phyloP scores from a whole-genome alignment of 2,113 vertebrate species.

The Macroglossus sobrinus region DNA sequence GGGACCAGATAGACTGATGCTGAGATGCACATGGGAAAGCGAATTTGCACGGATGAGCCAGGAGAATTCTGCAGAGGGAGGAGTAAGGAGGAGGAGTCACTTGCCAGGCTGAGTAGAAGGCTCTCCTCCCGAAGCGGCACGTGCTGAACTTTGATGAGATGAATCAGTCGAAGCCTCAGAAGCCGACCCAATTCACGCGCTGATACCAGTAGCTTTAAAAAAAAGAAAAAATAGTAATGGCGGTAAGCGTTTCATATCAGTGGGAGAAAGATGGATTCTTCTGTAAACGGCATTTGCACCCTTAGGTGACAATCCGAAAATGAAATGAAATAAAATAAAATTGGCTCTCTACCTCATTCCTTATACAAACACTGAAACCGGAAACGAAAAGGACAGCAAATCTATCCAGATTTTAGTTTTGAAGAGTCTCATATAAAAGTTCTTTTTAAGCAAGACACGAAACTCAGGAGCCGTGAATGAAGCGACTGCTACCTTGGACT shows the following conservation, averaged over 20 bases:
- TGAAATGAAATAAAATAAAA: background rate
- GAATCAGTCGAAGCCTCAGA: background rate
- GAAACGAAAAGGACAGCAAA: background rate
- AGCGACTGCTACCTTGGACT: background rate
- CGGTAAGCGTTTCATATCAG: background rate
- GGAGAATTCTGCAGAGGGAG: too few relatives aligned
- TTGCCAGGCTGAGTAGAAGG: background rate
- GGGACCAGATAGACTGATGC: background rate
- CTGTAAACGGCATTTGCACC: background rate
- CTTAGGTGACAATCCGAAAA: background rate
- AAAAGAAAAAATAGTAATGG: too few relatives aligned
- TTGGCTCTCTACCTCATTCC: background rate
- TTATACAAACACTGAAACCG: background rate
- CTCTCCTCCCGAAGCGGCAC: fast-evolving
- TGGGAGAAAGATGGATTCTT: background rate
- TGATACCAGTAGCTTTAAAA: background rate
- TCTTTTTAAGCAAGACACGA: background rate
- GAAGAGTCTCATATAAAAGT: background rate
- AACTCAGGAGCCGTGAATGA: background rate
- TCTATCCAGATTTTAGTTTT: background rate
- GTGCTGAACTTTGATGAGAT: background rate
- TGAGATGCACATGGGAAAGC: background rate
- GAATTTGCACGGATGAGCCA: background rate
- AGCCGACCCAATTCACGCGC: too few relatives aligned
- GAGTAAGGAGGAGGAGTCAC: background rate